Evolutionary conservation across 2,888 invertebrate species (phyloP), one percentile per base, ranked within the genome.

Genomic region (Thysanoteuthis rhombus): DNA sequence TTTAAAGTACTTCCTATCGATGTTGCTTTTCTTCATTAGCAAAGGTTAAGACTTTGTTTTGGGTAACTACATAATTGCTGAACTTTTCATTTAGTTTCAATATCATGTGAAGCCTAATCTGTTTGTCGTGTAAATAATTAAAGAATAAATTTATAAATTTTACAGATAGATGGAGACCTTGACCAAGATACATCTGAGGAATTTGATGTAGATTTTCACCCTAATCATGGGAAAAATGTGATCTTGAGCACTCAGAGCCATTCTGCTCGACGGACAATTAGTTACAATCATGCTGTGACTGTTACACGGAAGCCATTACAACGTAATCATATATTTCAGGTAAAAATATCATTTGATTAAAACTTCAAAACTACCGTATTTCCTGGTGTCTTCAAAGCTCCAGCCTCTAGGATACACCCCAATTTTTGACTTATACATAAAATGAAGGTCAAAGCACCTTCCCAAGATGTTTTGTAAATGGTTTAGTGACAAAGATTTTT

Each of bases 241-340:
- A 97, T 98, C 16, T 96, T 98, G 32, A 97, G 97, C 6, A 98
- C 98, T 95, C 98, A 98, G 93, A 98, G 98, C 94, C 97, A 97
- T 92, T 97, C 97, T 39, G 99, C 99, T 0, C 97, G 98, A 95
- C 97, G 99, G 93, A 98, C 98, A 1, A 98, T 98, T 75, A 98
- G 99, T 45, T 99, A 98, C 96, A 98, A 99, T 97, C 98, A 99
- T 96, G 99, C 98, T 16, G 97, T 98, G 25, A 98, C 98, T 0
- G 97, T 98, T 95, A 97, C 98, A 93, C 94, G 95, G 95, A 98
- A 98, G 95, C 98, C 98, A 0, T 96, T 98, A 36, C 97, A 97
- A 47, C 97, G 98, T 94, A 98, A 98, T 38, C 98, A 98, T 95
- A 97, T 98, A 95, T 98, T 98, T 96, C 98, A 98, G 97, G 98